phyloP scores from a whole-genome alignment of 2,113 vertebrate genomes.

The Macquaria australasica region DNA sequence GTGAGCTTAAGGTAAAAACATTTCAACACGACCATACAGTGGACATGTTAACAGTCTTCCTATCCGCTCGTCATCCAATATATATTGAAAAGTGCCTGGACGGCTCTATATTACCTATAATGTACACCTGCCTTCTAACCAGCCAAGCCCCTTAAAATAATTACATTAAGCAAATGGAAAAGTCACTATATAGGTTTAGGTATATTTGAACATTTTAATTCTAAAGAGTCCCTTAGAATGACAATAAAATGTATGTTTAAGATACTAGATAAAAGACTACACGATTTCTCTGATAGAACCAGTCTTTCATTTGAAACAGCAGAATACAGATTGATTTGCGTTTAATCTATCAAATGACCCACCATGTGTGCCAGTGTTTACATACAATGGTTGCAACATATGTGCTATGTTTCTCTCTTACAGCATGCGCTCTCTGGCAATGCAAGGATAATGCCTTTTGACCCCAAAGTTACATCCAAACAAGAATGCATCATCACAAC shows the following conservation, averaged over 20 bases:
- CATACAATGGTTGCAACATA: background rate
- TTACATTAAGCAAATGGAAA: background rate
- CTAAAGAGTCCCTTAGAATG: background rate
- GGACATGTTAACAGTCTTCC: background rate
- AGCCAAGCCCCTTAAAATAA: background rate
- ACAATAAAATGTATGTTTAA: background rate
- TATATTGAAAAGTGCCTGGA: background rate
- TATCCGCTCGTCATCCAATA: background rate
- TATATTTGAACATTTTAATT: background rate
- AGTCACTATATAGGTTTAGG: background rate
- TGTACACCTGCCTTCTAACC: background rate
- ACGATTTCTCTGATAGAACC: too few species aligned
- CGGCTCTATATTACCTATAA: background rate
- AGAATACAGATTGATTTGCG: background rate
- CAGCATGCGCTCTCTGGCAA: constrained; percentile 93
- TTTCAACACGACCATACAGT: background rate
- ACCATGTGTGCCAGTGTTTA: background rate
- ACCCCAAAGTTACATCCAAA: constrained; percentile 92
- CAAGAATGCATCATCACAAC: constrained; percentile 97
- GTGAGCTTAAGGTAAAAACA: constrained; percentile 93
- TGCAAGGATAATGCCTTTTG: constrained; percentile 92
- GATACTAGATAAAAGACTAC: background rate
- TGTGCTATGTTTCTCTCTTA: constrained; percentile 9
- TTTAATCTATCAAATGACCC: background rate
- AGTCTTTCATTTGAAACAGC: background rate